Conservation (phyloP, 1,140 invertebrate genomes). For the Microplitis mediator region DNA sequence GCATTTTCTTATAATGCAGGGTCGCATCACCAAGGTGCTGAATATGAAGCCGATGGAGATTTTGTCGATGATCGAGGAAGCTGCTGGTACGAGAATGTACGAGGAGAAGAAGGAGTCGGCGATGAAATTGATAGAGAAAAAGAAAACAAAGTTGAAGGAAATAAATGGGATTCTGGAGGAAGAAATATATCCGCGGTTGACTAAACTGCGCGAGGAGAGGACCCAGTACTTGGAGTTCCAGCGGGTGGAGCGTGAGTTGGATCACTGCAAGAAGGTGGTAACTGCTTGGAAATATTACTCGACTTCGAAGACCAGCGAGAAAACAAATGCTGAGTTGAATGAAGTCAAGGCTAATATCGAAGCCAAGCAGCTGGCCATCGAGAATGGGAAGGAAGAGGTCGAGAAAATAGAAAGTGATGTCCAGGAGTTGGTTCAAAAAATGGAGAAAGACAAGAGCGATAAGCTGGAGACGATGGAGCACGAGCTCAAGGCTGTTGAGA, state of each 20-base stretch:
- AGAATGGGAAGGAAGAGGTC: slow-evolving; percentile 64
- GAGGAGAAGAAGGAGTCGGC: slow-evolving; percentile 91
- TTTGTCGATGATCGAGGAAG: slow-evolving; percentile 98
- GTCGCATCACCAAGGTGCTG: slow-evolving; percentile 97
- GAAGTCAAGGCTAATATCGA: slow-evolving; percentile 63
- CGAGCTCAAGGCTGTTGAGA: slow-evolving; percentile 70
- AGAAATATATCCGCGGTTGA: slow-evolving; percentile 86
- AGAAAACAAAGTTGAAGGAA: slow-evolving; percentile 89
- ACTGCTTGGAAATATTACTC: slow-evolving; percentile 77
- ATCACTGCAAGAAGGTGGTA: slow-evolving; percentile 80
- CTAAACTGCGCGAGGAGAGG: slow-evolving; percentile 86
- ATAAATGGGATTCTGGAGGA: slow-evolving; percentile 86
- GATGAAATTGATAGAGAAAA: slow-evolving; percentile 89
- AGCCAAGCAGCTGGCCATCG: slow-evolving; percentile 64
- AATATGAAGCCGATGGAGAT: slow-evolving; percentile 99
- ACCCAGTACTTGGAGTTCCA: slow-evolving; percentile 88
- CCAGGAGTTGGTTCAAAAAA: slow-evolving; percentile 60
- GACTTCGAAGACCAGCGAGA: slow-evolving; percentile 61
- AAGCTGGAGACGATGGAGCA: slow-evolving; percentile 71
- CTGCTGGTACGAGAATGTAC: slow-evolving; percentile 97
- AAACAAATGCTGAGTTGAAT: slow-evolving; percentile 65
- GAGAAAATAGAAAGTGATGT: slow-evolving; percentile 65
- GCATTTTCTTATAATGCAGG: slow-evolving; percentile 99
- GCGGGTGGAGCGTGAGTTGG: slow-evolving; percentile 83
- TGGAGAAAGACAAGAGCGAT: slow-evolving; percentile 71